These are phyloP conservation scores for Limulus polyphemus DNA, from an alignment of 2,888 invertebrate species.

Conservation along the genomic window DNA sequence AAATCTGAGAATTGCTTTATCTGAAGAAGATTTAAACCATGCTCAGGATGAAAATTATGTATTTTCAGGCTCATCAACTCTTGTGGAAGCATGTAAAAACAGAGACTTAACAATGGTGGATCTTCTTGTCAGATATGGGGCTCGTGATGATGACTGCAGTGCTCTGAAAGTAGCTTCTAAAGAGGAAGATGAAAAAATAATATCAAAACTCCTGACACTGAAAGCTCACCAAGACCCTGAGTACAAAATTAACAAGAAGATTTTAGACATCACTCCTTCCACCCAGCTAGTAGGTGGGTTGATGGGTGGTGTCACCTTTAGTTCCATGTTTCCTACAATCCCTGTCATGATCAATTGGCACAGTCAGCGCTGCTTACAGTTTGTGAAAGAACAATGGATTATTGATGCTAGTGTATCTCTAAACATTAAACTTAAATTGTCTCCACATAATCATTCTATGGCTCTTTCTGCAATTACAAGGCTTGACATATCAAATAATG, in stretches of 20 bases:
- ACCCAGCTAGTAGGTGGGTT: conserved; percentile 27
- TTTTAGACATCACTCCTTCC: conserved; percentile 48
- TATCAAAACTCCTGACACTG: conserved; percentile 68
- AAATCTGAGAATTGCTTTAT: conserved; percentile 51
- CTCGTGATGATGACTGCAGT: conserved; percentile 68
- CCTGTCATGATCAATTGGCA: conserved; percentile 80
- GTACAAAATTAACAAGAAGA: conserved; percentile 78
- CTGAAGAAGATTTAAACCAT: conserved; percentile 32
- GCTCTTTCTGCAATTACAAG: conserved; percentile 81
- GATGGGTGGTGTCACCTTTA: conserved; percentile 46
- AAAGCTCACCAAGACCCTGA: conserved; percentile 80
- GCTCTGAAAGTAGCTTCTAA: conserved; percentile 64
- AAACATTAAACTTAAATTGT: conserved; percentile 64
- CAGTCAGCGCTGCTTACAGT: conserved; percentile 52
- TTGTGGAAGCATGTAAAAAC: conserved; percentile 56
- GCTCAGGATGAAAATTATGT: conserved; percentile 14
- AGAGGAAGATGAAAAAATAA: conserved; percentile 58
- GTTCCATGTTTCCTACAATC: conserved; percentile 64
- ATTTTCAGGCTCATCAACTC: conserved; percentile 34
- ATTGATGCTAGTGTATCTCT: conserved; percentile 67
- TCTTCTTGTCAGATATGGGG: conserved; percentile 62
- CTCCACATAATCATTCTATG: conserved; percentile 50
- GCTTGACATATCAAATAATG: conserved; percentile 82
- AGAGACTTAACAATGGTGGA: conserved; percentile 60
- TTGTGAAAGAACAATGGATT: conserved; percentile 63